Percentiles rank a stretch among this genome's conserved stretches.
Conservation (phyloP, 2,113 vertebrate genomes). For the Lycaon pictus region DNA sequence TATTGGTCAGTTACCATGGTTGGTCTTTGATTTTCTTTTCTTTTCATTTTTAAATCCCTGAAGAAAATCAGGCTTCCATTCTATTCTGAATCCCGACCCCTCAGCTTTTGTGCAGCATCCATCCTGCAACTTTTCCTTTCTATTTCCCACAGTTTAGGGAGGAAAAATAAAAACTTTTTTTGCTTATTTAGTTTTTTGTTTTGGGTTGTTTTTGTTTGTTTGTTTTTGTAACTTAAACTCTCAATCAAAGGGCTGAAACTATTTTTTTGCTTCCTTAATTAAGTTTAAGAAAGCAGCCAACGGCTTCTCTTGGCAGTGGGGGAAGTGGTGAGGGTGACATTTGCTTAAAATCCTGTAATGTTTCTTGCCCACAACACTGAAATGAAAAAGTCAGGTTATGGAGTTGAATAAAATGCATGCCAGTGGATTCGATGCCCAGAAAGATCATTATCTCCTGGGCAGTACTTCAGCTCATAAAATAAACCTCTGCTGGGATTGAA, state of each 20-base stretch:
- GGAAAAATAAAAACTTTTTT: neutral
- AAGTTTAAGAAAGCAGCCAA: slow-evolving; percentile 45
- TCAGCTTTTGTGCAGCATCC: neutral
- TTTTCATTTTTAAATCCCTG: neutral
- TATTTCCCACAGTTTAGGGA: neutral
- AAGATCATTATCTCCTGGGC: neutral
- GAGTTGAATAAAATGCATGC: neutral
- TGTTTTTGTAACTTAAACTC: neutral
- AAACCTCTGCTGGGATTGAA: neutral
- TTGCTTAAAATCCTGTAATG: slow-evolving; percentile 14
- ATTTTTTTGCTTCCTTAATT: slow-evolving; percentile 43
- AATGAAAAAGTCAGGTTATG: neutral
- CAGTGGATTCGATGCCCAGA: neutral
- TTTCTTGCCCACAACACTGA: neutral
- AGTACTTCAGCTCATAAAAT: neutral
- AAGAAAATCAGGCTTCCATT: neutral
- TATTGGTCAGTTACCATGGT: neutral
- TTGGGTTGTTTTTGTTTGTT: neutral
- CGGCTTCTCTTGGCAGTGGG: neutral
- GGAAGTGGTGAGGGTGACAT: neutral
- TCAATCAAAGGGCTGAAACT: slow-evolving; percentile 22
- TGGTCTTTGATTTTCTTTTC: neutral
- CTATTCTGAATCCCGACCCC: neutral
- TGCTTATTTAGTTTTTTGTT: neutral
- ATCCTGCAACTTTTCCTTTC: neutral